These are phyloP conservation scores for Thalassarche chlororhynchos DNA, from an alignment of 2,113 vertebrate species.

Conservation along the genomic window DNA sequence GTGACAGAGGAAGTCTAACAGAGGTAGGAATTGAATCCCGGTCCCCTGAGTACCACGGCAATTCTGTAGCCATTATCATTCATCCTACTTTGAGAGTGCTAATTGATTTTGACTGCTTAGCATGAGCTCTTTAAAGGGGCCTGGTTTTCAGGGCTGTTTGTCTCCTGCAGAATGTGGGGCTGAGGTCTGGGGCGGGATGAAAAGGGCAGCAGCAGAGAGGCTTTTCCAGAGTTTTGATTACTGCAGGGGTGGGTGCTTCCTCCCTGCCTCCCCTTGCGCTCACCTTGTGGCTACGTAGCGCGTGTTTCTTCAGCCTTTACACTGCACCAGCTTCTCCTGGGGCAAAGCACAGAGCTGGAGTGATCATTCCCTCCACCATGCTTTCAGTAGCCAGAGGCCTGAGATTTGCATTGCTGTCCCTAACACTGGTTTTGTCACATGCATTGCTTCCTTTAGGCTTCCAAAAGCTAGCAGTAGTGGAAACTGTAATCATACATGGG, in stretches of 20 bases:
- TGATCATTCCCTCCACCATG: background rate
- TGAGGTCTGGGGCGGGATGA: constrained; percentile 22
- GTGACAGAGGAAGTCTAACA: constrained; percentile 45
- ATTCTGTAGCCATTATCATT: constrained; percentile 56
- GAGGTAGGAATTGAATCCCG: constrained; percentile 41
- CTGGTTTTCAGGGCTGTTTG: constrained; percentile 43
- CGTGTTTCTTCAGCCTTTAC: background rate
- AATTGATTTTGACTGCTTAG: constrained; percentile 69
- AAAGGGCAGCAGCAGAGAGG: background rate
- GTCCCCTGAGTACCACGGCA: constrained; percentile 30
- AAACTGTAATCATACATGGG: background rate
- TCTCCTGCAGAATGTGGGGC: constrained; percentile 34
- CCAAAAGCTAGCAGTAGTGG: background rate
- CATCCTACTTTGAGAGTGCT: constrained; percentile 58
- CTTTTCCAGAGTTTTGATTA: background rate
- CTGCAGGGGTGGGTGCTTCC: background rate
- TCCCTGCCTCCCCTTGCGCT: background rate
- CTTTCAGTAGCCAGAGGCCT: background rate
- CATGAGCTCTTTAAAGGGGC: constrained; percentile 57
- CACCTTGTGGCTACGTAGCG: background rate
- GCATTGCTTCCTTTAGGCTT: background rate
- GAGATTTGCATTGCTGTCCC: background rate
- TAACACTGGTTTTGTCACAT: background rate
- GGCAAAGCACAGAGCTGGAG: background rate
- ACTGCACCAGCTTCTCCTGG: background rate